Evolutionary conservation across 2,797 vertebrate species (phyloP).

Genomic region (Allobates femoralis): DNA sequence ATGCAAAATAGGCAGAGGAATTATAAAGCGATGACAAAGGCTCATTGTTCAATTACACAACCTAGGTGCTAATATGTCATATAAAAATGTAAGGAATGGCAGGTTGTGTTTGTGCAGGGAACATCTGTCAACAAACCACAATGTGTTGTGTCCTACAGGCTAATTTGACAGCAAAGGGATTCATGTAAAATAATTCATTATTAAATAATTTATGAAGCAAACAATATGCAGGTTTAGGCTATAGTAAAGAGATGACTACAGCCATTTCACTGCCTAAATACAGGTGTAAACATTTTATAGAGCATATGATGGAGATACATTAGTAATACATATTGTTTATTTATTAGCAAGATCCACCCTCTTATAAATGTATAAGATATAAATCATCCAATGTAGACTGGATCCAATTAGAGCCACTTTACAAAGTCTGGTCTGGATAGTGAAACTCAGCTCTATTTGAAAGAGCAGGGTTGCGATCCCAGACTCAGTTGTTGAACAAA

Average conservation of each 20-base stretch:
- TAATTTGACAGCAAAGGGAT: not conserved
- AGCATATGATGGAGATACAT: not conserved
- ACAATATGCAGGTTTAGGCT: not conserved
- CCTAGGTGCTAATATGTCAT: not conserved
- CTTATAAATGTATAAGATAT: not conserved
- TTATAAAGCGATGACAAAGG: not conserved
- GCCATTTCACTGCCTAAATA: not conserved
- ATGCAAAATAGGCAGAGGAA: not conserved
- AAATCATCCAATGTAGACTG: not conserved
- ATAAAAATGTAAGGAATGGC: constrained; percentile 3
- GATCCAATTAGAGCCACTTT: not conserved
- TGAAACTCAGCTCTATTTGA: too few species aligned
- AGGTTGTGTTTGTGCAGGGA: not conserved
- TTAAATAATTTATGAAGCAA: not conserved
- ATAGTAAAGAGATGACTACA: not conserved
- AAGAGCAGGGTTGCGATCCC: too few species aligned
- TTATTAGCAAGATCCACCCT: not conserved
- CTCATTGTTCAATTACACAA: not conserved
- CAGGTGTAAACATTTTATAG: not conserved
- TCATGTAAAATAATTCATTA: not conserved
- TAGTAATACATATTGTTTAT: not conserved
- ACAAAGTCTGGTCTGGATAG: not conserved
- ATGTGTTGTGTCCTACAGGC: not conserved
- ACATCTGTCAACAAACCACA: constrained; percentile 12
- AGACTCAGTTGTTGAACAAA: too few species aligned